phyloP scores from a whole-genome alignment of 2,797 vertebrate species.

The Sebastes cheni region DNA sequence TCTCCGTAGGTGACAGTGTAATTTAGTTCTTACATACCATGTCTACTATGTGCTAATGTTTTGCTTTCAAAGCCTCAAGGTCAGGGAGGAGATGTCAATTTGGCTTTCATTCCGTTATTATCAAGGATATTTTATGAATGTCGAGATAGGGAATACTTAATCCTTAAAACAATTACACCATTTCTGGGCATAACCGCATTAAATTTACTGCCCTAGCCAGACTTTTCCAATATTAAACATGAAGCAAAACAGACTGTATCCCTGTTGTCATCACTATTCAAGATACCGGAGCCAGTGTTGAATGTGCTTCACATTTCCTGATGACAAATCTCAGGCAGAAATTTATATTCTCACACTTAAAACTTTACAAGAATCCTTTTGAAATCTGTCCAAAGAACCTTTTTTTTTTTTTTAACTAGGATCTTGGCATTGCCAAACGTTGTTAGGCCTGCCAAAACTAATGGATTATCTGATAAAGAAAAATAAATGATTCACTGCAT shows the following conservation, averaged over 20 bases:
- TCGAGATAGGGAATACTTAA: constrained; percentile 37
- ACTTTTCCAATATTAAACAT: constrained; percentile 50
- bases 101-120: constrained; percentile 8
- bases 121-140: constrained; percentile 37
- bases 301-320: constrained; percentile 69
- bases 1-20: not conserved
- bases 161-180: constrained; percentile 54
- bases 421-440: constrained; percentile 25
- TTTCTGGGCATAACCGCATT: constrained; percentile 52
- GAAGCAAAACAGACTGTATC: constrained; percentile 54
- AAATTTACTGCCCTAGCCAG: constrained; percentile 25
- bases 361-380: constrained; percentile 59
- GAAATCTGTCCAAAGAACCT: constrained; percentile 53
- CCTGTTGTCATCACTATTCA: constrained; percentile 62
- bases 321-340: constrained; percentile 58
- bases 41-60: constrained; percentile 1
- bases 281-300: constrained; percentile 55
- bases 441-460: constrained; percentile 41
- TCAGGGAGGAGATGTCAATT: constrained; percentile 15
- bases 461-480: constrained; percentile 60
- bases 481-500: constrained; percentile 59
- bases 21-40: constrained; percentile 3
- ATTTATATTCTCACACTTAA: constrained; percentile 50
- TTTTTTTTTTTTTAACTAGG: constrained; percentile 1
- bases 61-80: constrained; percentile 9